Percentiles rank a stretch among this genome's conserved stretches.
Conservation (phyloP, 2,888 invertebrate species). For the Campoletis raptor region DNA sequence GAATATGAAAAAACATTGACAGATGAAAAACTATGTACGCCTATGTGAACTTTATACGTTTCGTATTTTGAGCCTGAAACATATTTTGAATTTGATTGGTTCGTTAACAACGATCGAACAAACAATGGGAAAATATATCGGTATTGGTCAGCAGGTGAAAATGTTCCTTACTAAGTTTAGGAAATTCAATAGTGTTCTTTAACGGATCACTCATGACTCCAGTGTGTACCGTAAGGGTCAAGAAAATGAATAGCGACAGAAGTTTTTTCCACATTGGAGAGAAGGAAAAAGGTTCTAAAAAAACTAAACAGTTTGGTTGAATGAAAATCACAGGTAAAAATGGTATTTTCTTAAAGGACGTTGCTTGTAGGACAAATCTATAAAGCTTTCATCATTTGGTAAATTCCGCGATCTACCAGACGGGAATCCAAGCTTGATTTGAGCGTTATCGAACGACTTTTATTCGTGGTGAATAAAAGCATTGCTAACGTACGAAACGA, state of each 20-base stretch:
- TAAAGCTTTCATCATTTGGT: slow-evolving; percentile 35
- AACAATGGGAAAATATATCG: too few species aligned
- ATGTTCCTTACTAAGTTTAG: not conserved
- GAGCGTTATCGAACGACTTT: not conserved
- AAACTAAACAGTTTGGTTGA: not conserved
- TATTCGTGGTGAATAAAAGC: not conserved
- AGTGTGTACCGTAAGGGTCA: not conserved
- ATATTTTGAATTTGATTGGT: too few species aligned
- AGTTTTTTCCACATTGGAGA: not conserved
- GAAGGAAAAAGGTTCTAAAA: not conserved
- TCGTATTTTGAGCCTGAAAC: too few species aligned
- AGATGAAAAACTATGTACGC: not conserved
- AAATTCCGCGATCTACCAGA: slow-evolving; percentile 30
- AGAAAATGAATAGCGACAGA: not conserved
- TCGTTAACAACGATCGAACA: too few species aligned
- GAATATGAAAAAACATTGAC: not conserved
- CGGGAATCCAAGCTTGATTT: slow-evolving; percentile 5
- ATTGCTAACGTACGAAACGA: not conserved
- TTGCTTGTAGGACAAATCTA: slow-evolving; percentile 13
- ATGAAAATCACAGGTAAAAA: not conserved
- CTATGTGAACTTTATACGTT: too few species aligned
- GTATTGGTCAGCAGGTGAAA: not conserved
- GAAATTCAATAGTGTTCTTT: not conserved
- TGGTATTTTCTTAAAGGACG: slow-evolving; percentile 10
- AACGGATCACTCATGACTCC: not conserved